These are phyloP conservation scores for Poecile atricapillus DNA, from an alignment of 2,113 vertebrate genomes.

Conservation along the genomic window DNA sequence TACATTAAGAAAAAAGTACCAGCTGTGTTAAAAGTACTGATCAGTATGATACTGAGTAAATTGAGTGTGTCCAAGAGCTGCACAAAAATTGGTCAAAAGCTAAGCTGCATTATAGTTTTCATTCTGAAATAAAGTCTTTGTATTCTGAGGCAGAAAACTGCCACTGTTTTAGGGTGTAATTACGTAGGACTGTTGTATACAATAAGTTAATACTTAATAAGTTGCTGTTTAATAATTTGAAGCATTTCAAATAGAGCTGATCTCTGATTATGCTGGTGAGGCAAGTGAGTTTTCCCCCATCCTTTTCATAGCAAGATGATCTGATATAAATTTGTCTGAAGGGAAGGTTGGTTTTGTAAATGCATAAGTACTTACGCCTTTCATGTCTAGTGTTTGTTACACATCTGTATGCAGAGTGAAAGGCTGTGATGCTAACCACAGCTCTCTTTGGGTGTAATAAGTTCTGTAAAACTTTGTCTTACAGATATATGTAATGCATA, in stretches of 20 bases:
- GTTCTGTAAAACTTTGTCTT: conserved; percentile 24
- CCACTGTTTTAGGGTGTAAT: neutral
- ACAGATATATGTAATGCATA: conserved; percentile 94
- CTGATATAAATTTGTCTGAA: neutral
- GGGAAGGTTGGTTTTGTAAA: neutral
- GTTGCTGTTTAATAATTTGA: neutral
- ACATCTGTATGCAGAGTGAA: neutral
- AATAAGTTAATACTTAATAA: neutral
- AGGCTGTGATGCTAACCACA: neutral
- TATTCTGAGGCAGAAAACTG: neutral
- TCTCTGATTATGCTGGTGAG: neutral
- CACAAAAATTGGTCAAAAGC: neutral
- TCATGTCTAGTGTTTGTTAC: neutral
- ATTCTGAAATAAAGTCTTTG: neutral
- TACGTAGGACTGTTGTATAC: neutral
- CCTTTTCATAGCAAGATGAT: neutral
- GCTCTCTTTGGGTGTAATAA: neutral
- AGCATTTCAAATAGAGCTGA: neutral
- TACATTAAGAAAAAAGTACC: neutral
- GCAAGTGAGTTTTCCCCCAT: neutral
- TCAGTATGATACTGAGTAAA: neutral
- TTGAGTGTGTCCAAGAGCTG: neutral
- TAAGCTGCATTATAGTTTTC: neutral
- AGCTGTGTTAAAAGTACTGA: neutral
- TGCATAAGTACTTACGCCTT: neutral